Evolutionary conservation across 2,888 invertebrate genomes (phyloP).

Genomic region (Chrysomela aeneicollis): DNA sequence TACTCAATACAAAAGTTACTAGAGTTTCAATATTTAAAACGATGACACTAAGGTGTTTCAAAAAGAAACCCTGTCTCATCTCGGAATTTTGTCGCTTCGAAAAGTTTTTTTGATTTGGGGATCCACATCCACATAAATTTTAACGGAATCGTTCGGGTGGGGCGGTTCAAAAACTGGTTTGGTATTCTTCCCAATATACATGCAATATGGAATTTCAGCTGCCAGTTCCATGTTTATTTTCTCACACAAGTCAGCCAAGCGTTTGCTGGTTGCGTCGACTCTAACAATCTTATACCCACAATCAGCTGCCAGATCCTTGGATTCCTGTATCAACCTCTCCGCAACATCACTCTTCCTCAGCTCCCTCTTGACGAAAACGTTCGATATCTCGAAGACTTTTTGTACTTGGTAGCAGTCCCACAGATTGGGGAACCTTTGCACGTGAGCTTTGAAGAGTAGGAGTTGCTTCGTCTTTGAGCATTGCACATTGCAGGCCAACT

Average conservation of each 20-base stretch:
- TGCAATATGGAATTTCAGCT: slow-evolving; percentile 64
- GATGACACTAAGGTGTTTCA: no score
- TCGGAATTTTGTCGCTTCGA: background rate
- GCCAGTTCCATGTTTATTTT: slow-evolving; percentile 63
- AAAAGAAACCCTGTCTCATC: no score
- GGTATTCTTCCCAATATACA: slow-evolving; percentile 63
- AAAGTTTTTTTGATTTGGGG: slow-evolving; percentile 33
- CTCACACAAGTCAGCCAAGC: slow-evolving; percentile 64
- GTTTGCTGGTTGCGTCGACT: slow-evolving; percentile 62
- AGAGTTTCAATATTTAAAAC: no score
- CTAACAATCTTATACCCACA: slow-evolving; percentile 62
- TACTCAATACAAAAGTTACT: no score
- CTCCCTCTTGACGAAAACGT: slow-evolving; percentile 63
- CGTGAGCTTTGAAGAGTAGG: slow-evolving; percentile 65
- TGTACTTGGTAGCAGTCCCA: slow-evolving; percentile 60
- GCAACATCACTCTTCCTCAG: slow-evolving; percentile 64
- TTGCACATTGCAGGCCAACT: slow-evolving; percentile 63
- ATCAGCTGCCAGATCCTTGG: slow-evolving; percentile 61
- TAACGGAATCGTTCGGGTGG: slow-evolving; percentile 62
- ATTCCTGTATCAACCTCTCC: slow-evolving; percentile 57
- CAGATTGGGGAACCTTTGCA: slow-evolving; percentile 62
- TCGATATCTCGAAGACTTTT: slow-evolving; percentile 64
- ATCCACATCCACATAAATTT: slow-evolving; percentile 59
- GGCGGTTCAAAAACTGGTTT: slow-evolving; percentile 64
- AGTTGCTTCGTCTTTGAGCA: slow-evolving; percentile 60